These are phyloP conservation scores for Cottus gobio DNA, from an alignment of 2,113 vertebrate species.

Conservation along the genomic window DNA sequence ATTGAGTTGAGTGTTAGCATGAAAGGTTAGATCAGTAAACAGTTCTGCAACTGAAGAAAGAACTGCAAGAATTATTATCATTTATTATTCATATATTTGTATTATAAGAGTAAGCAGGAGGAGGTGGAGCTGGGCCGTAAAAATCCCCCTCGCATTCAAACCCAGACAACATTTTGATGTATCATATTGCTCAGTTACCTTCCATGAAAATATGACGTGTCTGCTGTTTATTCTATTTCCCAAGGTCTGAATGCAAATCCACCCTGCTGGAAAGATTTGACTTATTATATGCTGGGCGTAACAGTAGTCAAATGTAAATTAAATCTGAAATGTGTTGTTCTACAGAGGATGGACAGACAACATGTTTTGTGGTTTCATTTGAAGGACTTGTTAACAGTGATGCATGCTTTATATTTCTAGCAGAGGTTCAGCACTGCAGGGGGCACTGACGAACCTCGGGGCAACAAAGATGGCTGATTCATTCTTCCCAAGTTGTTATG, in stretches of 20 bases:
- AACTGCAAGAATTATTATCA: background rate
- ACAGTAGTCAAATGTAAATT: background rate
- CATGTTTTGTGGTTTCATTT: background rate
- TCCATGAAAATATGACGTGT: background rate
- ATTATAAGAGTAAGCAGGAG: background rate
- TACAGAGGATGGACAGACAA: background rate
- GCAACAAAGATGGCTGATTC: slow-evolving; percentile 1
- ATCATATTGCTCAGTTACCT: background rate
- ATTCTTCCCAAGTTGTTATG: background rate
- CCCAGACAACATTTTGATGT: background rate
- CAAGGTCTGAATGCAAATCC: background rate
- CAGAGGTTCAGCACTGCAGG: background rate
- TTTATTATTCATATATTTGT: background rate
- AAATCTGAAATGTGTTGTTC: background rate
- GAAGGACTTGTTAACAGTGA: background rate
- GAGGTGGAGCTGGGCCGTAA: background rate
- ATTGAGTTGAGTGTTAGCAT: background rate
- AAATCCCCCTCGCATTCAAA: background rate
- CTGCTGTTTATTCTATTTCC: background rate
- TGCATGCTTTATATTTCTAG: background rate
- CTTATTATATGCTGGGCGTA: background rate
- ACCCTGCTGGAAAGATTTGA: background rate
- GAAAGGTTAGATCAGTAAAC: background rate
- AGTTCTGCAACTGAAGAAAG: no score
- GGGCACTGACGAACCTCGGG: background rate